Conservation (phyloP, 35 echinoderm and acorn worm species). For the Lytechinus pictus region DNA sequence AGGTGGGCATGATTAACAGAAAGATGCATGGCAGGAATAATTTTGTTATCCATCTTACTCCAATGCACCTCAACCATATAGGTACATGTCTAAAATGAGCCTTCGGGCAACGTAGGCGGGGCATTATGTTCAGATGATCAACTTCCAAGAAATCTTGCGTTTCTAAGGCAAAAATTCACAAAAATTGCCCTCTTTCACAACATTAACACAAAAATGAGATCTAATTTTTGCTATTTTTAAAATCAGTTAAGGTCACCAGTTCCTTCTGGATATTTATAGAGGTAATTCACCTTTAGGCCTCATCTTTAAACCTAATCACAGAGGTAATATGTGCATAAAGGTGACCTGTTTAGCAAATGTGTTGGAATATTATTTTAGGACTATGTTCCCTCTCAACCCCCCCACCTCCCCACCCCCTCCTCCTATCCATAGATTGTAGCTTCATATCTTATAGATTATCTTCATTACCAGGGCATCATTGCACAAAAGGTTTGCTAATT, state of each 20-base stretch:
- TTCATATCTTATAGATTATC: too few species aligned
- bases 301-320: too few species aligned
- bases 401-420: too few species aligned
- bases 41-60: constrained; percentile 33
- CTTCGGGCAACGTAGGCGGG: background rate
- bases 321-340: too few species aligned
- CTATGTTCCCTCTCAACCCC: too few species aligned
- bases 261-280: too few species aligned
- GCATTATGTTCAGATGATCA: background rate
- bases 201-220: background rate
- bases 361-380: too few species aligned
- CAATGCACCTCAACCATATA: background rate
- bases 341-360: too few species aligned
- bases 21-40: constrained; percentile 34
- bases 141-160: background rate
- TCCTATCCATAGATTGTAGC: too few species aligned
- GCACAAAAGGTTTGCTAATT: too few species aligned
- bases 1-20: constrained; percentile 43
- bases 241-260: background rate
- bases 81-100: background rate
- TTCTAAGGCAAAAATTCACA: background rate
- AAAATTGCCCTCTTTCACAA: background rate
- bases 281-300: too few species aligned
- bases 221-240: background rate
- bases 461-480: too few species aligned